Base-by-base conservation (phyloP, 2,113 vertebrate genomes). In the Aegithalos caudatus region DNA sequence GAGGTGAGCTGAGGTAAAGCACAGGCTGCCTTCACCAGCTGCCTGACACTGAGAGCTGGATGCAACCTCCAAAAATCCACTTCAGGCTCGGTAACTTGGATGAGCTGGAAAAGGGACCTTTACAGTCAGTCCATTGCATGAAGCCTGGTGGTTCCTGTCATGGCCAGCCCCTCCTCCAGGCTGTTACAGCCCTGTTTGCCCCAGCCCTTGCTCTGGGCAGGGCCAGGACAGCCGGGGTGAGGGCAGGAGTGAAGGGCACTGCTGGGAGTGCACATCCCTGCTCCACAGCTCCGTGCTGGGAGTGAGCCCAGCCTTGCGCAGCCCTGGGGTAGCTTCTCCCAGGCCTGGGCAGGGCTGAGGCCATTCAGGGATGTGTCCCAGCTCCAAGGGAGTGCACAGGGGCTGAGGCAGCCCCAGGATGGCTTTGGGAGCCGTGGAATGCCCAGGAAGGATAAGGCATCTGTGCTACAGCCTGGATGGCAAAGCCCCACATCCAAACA, bases 391-490 rank as follows among this genome's bases (percentile, higher is more conserved):
- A 35, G 66, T 18, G 78, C 47, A 4, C 31, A 24, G 44, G 38
- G 56, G 22, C 37, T 0, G 2, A 57, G 33, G 42, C 82, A 95
- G 53, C 72, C 27, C 12, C 31, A 40, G 83, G 42, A n/a, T 1
- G 14, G 61, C 28, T 79, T 7, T 79, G 70, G 54, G 65, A 82
- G n/a, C 31, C 23, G 35, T 33, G 57, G 11, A 38, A 33, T 51
- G 81, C 71, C 44, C 65, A 2, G 5, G 51, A 38, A 61, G 57
- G 44, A 47, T 21, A 19, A 35, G 1, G 3, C 1, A 9, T 8
- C 61, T 66, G 25, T 0, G 0, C 58, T 40, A 6, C 14, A 5
- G 33, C 2, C 4, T 4, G 2, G 14, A 4, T 2, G 0, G 72
- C 58, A 73, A 40, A 83, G 40, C 67, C 53, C 48, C 2, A 0